Evolutionary conservation across 35 echinoderm and acorn worm genomes (phyloP).

Genomic region (Acanthaster planci): DNA sequence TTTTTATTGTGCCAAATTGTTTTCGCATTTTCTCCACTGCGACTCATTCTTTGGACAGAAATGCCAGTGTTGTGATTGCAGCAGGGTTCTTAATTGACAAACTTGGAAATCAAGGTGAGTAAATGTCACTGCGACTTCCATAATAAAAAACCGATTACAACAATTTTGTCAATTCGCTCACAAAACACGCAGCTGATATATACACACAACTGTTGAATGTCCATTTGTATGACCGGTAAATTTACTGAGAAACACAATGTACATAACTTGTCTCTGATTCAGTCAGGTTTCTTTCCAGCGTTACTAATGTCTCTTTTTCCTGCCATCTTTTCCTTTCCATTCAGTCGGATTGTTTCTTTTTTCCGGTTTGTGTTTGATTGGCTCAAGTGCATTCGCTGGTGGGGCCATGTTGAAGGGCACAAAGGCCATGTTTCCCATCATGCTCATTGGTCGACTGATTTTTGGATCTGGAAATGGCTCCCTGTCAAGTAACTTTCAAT

Average conservation of each 20-base stretch:
- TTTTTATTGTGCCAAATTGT: not conserved
- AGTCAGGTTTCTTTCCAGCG: no score
- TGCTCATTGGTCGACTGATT: constrained; percentile 71
- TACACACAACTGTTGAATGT: no score
- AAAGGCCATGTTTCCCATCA: constrained; percentile 74
- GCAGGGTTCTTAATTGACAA: constrained; percentile 67
- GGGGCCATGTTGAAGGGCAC: constrained; percentile 67
- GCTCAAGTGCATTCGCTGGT: constrained; percentile 64
- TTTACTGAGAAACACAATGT: no score
- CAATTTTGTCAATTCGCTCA: no score
- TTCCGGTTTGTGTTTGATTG: constrained; percentile 65
- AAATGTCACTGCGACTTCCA: no score
- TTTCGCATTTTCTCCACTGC: not conserved
- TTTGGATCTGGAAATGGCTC: constrained; percentile 83
- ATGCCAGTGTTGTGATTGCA: constrained; percentile 68
- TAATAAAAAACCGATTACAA: no score
- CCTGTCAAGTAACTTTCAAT: constrained; percentile 70
- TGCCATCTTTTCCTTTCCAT: no score
- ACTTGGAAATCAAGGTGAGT: constrained; percentile 53
- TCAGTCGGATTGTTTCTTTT: constrained; percentile 73
- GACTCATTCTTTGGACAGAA: constrained; percentile 24
- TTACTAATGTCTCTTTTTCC: no score
- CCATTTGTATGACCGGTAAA: no score
- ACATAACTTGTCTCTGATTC: no score
- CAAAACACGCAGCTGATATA: no score